phyloP scores from a whole-genome alignment of 2,113 vertebrate genomes.

The Syngnathus typhle region DNA sequence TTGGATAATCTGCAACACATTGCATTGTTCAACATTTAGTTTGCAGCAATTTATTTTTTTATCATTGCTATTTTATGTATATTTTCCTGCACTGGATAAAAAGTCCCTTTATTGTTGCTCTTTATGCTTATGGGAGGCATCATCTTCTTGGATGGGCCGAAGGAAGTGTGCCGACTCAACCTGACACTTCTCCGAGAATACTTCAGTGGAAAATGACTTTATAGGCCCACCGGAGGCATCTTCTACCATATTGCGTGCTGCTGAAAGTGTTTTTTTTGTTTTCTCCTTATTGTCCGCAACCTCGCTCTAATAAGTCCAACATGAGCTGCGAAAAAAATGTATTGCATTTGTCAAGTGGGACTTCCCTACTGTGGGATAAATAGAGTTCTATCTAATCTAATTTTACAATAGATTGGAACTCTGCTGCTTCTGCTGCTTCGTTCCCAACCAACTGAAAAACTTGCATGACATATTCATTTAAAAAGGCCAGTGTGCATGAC shows the following conservation, averaged over 20 bases:
- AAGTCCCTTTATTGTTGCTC: background rate
- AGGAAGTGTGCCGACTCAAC: conserved; percentile 14
- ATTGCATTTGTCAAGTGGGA: conserved; percentile 14
- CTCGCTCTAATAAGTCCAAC: conserved; percentile 20
- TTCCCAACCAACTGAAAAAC: background rate
- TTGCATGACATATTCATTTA: background rate
- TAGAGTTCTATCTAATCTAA: too few species aligned
- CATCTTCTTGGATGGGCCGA: background rate
- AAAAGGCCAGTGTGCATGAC: background rate
- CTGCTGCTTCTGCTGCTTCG: background rate
- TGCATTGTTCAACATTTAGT: background rate
- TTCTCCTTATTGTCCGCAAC: conserved; percentile 9
- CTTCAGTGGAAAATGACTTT: conserved; percentile 25
- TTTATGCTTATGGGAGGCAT: background rate
- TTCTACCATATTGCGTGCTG: conserved; percentile 15
- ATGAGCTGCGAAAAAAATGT: conserved; percentile 23
- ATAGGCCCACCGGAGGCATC: background rate
- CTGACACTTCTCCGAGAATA: conserved; percentile 12
- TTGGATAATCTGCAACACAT: background rate
- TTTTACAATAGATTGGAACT: conserved; percentile 1
- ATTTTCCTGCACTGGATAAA: background rate
- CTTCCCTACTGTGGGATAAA: background rate
- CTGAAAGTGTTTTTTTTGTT: conserved; percentile 3
- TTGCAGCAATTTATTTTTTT: background rate
- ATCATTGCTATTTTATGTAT: background rate